These are phyloP conservation scores for Agriopis aurantiaria DNA, from an alignment of 2,888 invertebrate species.

Conservation along the genomic window DNA sequence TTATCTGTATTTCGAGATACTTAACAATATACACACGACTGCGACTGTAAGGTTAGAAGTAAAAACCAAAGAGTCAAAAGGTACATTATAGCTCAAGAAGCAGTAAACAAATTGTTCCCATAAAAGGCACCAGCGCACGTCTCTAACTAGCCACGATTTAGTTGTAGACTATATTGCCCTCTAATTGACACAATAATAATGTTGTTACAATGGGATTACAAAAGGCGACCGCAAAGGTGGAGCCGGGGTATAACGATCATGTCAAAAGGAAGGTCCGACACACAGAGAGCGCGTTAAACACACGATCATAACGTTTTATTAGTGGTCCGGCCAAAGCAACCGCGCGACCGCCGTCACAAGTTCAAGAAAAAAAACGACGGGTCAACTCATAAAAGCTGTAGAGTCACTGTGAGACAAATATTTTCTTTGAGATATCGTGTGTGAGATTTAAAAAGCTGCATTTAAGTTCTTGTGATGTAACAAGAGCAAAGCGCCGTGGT, in stretches of 20 bases:
- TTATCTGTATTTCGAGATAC: not conserved
- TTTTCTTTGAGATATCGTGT: conserved; percentile 64
- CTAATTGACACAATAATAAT: conserved; percentile 84
- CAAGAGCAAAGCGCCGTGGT: conserved; percentile 29
- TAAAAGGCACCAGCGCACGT: conserved; percentile 46
- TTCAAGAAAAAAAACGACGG: conserved; percentile 81
- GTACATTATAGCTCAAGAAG: conserved; percentile 35
- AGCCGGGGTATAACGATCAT: conserved; percentile 82
- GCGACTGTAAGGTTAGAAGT: not conserved
- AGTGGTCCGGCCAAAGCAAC: conserved; percentile 84
- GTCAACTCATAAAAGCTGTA: conserved; percentile 83
- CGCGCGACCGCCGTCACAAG: conserved; percentile 82
- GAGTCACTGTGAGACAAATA: conserved; percentile 77
- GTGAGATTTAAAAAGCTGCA: conserved; percentile 48
- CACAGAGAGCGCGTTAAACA: conserved; percentile 85
- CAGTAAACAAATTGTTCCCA: conserved; percentile 38
- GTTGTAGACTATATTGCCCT: conserved; percentile 74
- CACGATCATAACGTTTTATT: conserved; percentile 87
- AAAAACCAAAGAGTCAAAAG: conserved; percentile 2
- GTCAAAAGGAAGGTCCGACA: conserved; percentile 85
- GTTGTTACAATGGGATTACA: conserved; percentile 79
- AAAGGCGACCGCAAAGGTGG: conserved; percentile 82
- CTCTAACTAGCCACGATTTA: conserved; percentile 74
- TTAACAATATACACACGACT: not conserved
- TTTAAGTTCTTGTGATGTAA: conserved; percentile 44